These are phyloP conservation scores for Arvicanthis niloticus DNA, from an alignment of 2,113 vertebrate genomes.

Conservation along the genomic window DNA sequence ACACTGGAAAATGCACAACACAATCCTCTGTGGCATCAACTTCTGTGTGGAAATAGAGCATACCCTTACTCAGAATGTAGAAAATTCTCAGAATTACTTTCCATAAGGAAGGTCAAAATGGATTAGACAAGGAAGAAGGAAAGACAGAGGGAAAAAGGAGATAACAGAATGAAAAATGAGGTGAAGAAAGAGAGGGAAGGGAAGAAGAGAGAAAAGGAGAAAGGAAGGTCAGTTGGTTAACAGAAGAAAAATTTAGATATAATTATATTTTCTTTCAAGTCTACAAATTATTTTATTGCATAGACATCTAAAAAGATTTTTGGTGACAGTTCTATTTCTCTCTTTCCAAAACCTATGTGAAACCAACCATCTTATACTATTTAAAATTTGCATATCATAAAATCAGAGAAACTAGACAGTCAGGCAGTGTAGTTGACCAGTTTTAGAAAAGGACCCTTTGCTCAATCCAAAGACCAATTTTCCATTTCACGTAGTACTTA, in stretches of 20 bases:
- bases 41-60: not conserved
- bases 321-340: not conserved
- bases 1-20: not conserved
- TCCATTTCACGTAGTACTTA: not conserved
- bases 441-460: not conserved
- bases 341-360: not conserved
- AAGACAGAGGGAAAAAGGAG: not conserved
- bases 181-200: fast-evolving
- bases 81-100: not conserved
- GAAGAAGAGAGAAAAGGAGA: not conserved
- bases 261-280: not conserved
- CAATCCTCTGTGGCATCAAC: not conserved
- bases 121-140: not conserved
- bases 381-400: not conserved
- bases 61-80: not conserved
- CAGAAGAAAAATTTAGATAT: not conserved
- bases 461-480: not conserved
- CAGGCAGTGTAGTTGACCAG: too few relatives aligned
- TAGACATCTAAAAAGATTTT: not conserved
- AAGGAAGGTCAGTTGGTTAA: not conserved
- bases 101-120: not conserved
- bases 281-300: not conserved
- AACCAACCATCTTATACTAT: not conserved
- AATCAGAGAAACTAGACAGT: not conserved
- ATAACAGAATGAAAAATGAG: too few relatives aligned